Evolutionary conservation across 2,113 vertebrate species (phyloP).

Genomic region (Columba livia): DNA sequence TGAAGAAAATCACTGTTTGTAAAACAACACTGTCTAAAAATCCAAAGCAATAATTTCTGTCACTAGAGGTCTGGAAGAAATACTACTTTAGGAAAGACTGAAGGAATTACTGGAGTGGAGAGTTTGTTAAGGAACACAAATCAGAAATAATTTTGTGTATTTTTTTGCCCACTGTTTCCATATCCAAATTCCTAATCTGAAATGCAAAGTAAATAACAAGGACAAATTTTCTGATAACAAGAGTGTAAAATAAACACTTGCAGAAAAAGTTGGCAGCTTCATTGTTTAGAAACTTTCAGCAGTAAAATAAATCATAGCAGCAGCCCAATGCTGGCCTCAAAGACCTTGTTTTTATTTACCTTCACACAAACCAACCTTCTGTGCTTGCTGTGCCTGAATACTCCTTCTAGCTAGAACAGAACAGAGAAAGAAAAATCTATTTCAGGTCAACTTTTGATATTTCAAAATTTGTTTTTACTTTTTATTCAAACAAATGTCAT

Average conservation of each 20-base stretch:
- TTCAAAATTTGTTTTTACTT: background rate
- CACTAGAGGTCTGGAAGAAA: background rate
- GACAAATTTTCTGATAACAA: background rate
- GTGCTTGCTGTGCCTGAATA: background rate
- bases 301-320: background rate
- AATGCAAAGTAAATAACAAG: background rate
- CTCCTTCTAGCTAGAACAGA: background rate
- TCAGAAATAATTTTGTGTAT: background rate
- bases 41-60: background rate
- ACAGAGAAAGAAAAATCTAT: background rate
- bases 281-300: background rate
- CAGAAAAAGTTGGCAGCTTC: background rate
- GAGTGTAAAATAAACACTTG: background rate
- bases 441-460: background rate
- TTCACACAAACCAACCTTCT: background rate
- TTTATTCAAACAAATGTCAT: background rate
- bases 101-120: background rate
- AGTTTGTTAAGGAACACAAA: background rate
- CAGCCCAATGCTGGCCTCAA: background rate
- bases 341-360: background rate
- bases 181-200: background rate
- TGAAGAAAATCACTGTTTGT: background rate
- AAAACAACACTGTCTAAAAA: background rate
- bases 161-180: background rate
- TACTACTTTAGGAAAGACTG: background rate